These are phyloP conservation scores for Myotis brandtii DNA, from an alignment of 2,113 vertebrate species.

Conservation along the genomic window DNA sequence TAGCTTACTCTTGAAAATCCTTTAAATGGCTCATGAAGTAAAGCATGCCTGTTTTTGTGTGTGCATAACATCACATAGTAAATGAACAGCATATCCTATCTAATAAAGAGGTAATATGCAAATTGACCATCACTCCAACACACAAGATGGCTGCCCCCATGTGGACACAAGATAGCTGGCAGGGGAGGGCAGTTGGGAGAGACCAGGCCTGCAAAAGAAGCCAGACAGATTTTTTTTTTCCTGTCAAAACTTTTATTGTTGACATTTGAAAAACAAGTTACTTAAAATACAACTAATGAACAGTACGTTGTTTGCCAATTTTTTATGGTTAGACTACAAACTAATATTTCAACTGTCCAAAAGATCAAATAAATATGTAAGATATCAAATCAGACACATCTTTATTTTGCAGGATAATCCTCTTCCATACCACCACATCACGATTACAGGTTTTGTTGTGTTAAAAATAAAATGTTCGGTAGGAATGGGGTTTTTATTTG, in stretches of 20 bases:
- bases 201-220: no score
- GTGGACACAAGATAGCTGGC: no score
- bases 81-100: neutral
- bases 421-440: conserved; percentile 22
- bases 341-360: conserved; percentile 47
- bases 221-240: no score
- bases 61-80: neutral
- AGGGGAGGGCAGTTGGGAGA: no score
- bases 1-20: conserved; percentile 41
- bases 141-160: no score
- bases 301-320: neutral
- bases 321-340: conserved; percentile 48
- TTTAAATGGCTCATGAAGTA: conserved; percentile 44
- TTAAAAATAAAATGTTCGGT: conserved; percentile 6
- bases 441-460: conserved; percentile 44
- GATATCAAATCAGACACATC: conserved; percentile 14
- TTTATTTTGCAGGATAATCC: conserved; percentile 52
- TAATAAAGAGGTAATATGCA: no score
- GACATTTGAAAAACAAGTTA: conserved; percentile 72
- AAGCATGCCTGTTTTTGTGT: neutral
- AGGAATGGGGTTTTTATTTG: conserved; percentile 42
- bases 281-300: conserved; percentile 54
- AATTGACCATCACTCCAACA: no score
- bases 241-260: conserved; percentile 89
- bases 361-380: conserved; percentile 63